Evolutionary conservation across 2,797 vertebrate genomes (phyloP).

Genomic region (Gymnothorax javanicus): DNA sequence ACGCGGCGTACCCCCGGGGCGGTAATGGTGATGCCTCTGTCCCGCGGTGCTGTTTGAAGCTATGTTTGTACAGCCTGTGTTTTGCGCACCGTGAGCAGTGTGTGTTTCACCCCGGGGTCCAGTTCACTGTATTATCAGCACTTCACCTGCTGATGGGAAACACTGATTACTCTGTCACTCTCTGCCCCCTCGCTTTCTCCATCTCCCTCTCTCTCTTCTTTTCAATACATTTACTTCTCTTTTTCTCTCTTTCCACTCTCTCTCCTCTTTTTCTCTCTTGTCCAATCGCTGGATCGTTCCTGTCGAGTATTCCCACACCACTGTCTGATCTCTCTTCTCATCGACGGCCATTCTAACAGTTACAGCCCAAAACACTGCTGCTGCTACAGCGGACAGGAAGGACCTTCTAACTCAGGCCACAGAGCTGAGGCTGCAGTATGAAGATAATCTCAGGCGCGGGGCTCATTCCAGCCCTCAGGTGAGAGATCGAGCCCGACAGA

Average conservation of each 20-base stretch:
- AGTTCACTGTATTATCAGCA: background rate
- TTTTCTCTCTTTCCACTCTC: background rate
- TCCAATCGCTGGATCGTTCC: background rate
- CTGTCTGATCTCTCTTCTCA: background rate
- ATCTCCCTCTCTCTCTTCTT: background rate
- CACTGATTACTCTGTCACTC: background rate
- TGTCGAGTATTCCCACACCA: background rate
- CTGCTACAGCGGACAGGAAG: background rate
- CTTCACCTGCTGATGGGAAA: background rate
- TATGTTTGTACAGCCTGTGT: slow-evolving; percentile 9
- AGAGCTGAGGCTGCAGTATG: background rate
- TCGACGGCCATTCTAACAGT: background rate
- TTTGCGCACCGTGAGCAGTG: background rate
- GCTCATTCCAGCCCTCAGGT: background rate
- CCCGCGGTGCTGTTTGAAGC: background rate
- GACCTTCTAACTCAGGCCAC: background rate
- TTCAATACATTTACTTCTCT: background rate
- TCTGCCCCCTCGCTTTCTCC: background rate
- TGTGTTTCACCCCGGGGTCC: slow-evolving; percentile 7
- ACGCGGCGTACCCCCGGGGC: background rate
- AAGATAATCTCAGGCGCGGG: no score
- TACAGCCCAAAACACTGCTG: background rate
- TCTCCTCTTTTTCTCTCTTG: background rate
- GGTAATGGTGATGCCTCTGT: background rate
- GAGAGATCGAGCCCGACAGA: background rate